Base-by-base conservation (phyloP, 2,888 invertebrate species). In the Rhamphomyia laevipes region DNA sequence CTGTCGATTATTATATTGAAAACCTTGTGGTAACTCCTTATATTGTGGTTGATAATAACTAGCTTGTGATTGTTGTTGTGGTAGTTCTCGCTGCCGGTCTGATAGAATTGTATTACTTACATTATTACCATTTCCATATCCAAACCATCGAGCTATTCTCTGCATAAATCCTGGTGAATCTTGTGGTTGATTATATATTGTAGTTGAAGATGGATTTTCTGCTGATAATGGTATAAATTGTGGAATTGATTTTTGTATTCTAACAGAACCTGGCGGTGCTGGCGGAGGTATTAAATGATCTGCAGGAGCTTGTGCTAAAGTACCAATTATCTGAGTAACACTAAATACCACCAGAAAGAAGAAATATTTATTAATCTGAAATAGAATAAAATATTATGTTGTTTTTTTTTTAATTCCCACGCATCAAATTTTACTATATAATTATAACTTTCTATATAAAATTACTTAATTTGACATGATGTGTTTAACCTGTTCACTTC, bases 101-200 rank as follows among this genome's bases (percentile, higher is more conserved):
- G 42, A 15, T 27, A 27, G n/a, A 4, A 27, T 15, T n/a, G 23
- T 10, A 21, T 41, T 21, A 10, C 27, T 10, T 13, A 15, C 15
- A 6, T 46, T 42, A 21, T 46, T 58, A 10, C 52, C 59, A 2
- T 58, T 54, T 30, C 63, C 63, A 50, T 64, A 59, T 16, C 70
- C 70, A 55, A 71, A 67, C 70, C 70, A 71, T 47, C 67, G 60
- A 21, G 68, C 70, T 49, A 71, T 62, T 45, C 69, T 61, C 48
- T 66, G 64, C 64, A 70, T 67, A 52, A 70, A 64, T 30, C 70
- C 66, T 4, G 63, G 55, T 27, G 57, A 56, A 42, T 59, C 55
- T 11, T 55, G 11, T 44, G 53, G 46, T 48, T 59, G 41, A 46
- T 47, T 31, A 11, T 41, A 16, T 35, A 37, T 33, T 5, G 50